Evolutionary conservation across 2,797 vertebrate genomes (phyloP), one percentile per base, ranked within the genome.

Genomic region (Chaenodraco wilsoni): DNA sequence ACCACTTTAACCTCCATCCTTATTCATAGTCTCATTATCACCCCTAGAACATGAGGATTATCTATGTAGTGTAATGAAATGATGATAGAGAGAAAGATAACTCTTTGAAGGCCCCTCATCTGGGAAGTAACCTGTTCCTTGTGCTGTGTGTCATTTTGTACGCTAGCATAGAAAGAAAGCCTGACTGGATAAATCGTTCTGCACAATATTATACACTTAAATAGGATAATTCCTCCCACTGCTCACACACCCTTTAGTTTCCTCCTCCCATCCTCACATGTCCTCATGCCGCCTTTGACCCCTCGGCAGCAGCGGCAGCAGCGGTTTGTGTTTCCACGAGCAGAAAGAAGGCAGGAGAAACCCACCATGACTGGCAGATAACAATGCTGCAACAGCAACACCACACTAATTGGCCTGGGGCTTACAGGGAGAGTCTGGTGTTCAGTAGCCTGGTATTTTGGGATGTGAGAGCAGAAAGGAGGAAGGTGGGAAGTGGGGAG

Each of bases 331-430:
- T 84, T 87, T 84, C 86, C 84, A 83, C 88, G 92, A 85, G 89
- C 89, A 88, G 69, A 71, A 74, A 87, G 89, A 71, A 82, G 89
- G 83, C 85, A 83, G 87, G 84, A 89, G 87, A 88, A 91, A 88
- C 84, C 89, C 89, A 81, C 89, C 83, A 89, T 90, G 92, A 92
- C 91, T 90, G 90, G 82, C 86, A 86, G 83, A 91, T 91, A 93
- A 92, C 92, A 93, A 91, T 91, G 90, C 91, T 82, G 90, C 87
- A 89, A 89, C 89, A 82, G 90, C 87, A 89, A 89, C 89, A 82
- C 81, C 86, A 88, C 84, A 87, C 89, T 93, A 92, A 93, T 93
- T 92, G 90, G 91, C 90, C 88, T 33, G 68, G 71, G 90, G 90
- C 92, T 91, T 89, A 89, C 87, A 86, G 88, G 85, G 81, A 89